Base-by-base conservation (phyloP, 1,140 invertebrate species). In the Drosophila nasuta region DNA sequence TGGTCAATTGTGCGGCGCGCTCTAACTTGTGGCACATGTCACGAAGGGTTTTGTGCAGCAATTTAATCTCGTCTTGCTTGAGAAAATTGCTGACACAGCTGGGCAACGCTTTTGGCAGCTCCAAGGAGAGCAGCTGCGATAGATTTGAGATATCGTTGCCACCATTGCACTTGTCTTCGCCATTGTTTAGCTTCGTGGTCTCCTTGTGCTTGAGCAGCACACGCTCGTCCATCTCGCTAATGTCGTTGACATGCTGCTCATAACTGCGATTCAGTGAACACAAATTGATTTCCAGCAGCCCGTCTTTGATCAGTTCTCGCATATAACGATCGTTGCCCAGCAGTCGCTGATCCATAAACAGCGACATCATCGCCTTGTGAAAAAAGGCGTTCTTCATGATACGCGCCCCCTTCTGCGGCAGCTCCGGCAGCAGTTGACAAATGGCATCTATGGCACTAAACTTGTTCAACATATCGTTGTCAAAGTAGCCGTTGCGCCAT, bases 141-240 rank as follows among this genome's bases (percentile, higher is more conserved):
- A 72, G 58, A 20, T 51, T 48, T 10, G 51, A 41, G 35, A 52
- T 4, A 43, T 15, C 25, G 35, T 7, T 38, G 2, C 8, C 35
- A 38, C 41, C 6, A 5, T 25, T 57, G n/a, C 7, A 13, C 10
- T n/a, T 17, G 17, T 13, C 3, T 8, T 15, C 10, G 25, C 11
- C 20, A 15, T 41, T 52, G 1, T n/a, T 7, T 7, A 30, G 41
- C 4, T 8, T 10, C n/a, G 51, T 15, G 7, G 8, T 17, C 2
- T 45, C 1, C 5, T 8, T 20, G 41, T 62, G 13, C 25, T 96
- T 95, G 92, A 97, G 94, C 93, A 99, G 98, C 92, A 99, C 97
- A 79, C 98, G 94, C 93, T 99, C 98, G 91, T 99, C 98, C 93
- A 99, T 98, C 93, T 99, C 98, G 3, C 98, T 97, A 56, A 96